phyloP scores from a whole-genome alignment of 2,888 invertebrate species.

The Brassicogethes aeneus region DNA sequence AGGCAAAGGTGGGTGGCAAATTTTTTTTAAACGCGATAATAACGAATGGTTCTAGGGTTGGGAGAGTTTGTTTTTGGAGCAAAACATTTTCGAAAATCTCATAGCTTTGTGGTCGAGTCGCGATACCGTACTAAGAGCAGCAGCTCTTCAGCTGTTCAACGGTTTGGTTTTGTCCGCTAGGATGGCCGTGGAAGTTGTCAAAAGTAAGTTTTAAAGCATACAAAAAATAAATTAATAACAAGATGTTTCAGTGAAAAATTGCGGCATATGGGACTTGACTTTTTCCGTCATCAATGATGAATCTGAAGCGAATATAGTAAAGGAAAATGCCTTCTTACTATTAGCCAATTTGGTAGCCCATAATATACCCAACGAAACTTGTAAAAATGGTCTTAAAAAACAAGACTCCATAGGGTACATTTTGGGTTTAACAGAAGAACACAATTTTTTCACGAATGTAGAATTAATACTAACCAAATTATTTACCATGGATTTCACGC shows the following conservation, averaged over 20 bases:
- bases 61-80: slow-evolving; percentile 32
- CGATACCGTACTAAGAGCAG: slow-evolving; percentile 46
- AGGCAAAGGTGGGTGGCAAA: slow-evolving; percentile 25
- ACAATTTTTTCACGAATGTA: slow-evolving; percentile 30
- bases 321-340: slow-evolving; percentile 47
- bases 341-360: slow-evolving; percentile 41
- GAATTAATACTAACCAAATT: slow-evolving; percentile 24
- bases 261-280: slow-evolving; percentile 34
- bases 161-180: slow-evolving; percentile 37
- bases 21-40: too few relatives aligned
- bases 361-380: slow-evolving; percentile 4
- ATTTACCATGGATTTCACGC: slow-evolving; percentile 14
- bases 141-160: slow-evolving; percentile 44
- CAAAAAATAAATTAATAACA: slow-evolving; percentile 5
- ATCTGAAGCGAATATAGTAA: slow-evolving; percentile 45
- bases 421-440: slow-evolving; percentile 25
- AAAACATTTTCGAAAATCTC: slow-evolving; percentile 34
- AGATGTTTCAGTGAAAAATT: slow-evolving; percentile 24
- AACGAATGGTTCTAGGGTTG: slow-evolving; percentile 29
- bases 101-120: slow-evolving; percentile 43
- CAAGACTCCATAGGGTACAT: slow-evolving; percentile 16
- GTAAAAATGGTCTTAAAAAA: too few relatives aligned
- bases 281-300: slow-evolving; percentile 38
- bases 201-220: slow-evolving; percentile 22
- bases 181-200: slow-evolving; percentile 29